phyloP scores from a whole-genome alignment of 2,797 vertebrate species.

The Anolis apletophallus region DNA sequence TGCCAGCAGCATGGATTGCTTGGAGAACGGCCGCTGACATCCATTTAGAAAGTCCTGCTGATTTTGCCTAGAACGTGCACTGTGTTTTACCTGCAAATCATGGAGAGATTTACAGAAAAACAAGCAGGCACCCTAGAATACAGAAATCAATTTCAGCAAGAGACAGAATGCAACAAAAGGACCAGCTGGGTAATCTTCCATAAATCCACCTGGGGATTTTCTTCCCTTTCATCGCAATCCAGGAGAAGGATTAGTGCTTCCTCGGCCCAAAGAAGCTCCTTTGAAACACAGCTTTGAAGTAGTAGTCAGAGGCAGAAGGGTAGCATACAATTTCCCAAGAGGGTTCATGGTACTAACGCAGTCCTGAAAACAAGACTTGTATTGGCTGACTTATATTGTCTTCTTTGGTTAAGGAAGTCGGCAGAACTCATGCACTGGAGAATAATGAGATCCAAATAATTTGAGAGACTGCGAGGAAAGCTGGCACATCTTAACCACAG shows the following conservation, averaged over 20 bases:
- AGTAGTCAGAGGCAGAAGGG: neutral
- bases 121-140: neutral
- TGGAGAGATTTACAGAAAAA: neutral
- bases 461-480: neutral
- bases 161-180: neutral
- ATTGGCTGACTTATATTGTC: neutral
- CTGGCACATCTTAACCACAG: neutral
- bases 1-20: neutral
- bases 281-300: conserved; percentile 6
- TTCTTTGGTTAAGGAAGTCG: neutral
- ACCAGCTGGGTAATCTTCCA: conserved; percentile 9
- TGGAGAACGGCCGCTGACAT: neutral
- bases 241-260: conserved; percentile 12
- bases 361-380: neutral
- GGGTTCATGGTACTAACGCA: neutral
- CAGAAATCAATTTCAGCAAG: conserved; percentile 6
- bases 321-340: neutral
- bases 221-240: conserved; percentile 22
- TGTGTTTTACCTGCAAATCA: neutral
- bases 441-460: neutral
- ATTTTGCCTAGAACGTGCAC: neutral
- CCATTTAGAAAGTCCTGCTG: neutral
- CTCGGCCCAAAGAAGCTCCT: neutral
- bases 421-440: neutral
- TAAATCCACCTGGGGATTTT: conserved; percentile 11